Evolutionary conservation across 2,888 invertebrate species (phyloP).

Genomic region (Sylvicola cinctus): DNA sequence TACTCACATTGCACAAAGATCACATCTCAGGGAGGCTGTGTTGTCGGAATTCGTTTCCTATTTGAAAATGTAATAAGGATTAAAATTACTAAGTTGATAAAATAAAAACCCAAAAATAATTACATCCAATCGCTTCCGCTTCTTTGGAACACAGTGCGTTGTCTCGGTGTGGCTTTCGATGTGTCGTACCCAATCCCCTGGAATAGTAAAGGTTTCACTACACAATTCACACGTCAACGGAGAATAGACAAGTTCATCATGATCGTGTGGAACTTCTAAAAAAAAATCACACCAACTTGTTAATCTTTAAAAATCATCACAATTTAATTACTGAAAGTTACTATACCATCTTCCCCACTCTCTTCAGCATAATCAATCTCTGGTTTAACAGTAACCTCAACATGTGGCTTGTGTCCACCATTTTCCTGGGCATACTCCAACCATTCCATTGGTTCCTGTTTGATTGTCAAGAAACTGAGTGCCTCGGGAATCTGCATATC

Average conservation of each 20-base stretch:
- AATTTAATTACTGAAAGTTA: slow-evolving; percentile 9
- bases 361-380: slow-evolving; percentile 25
- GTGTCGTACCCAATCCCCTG: slow-evolving; percentile 66
- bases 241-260: slow-evolving; percentile 42
- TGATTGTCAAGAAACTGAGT: slow-evolving; percentile 15
- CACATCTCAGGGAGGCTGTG: slow-evolving; percentile 55
- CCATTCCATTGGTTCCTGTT: slow-evolving; percentile 55
- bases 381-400: slow-evolving; percentile 47
- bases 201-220: slow-evolving; percentile 61
- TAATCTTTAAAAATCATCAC: background rate
- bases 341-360: slow-evolving; percentile 12
- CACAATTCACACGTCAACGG: slow-evolving; percentile 66
- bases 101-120: slow-evolving; percentile 9
- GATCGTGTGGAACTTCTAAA: too few species aligned
- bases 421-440: slow-evolving; percentile 42
- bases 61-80: background rate
- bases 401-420: slow-evolving; percentile 42
- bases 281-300: background rate
- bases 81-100: slow-evolving; percentile 1
- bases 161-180: slow-evolving; percentile 57
- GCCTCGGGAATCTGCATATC: slow-evolving; percentile 7
- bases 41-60: slow-evolving; percentile 46
- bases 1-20: slow-evolving; percentile 48
- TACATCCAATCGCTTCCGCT: slow-evolving; percentile 33
- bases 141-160: slow-evolving; percentile 27